Conservation (phyloP, 2,888 invertebrate genomes). For the Stegophylla sp. region DNA sequence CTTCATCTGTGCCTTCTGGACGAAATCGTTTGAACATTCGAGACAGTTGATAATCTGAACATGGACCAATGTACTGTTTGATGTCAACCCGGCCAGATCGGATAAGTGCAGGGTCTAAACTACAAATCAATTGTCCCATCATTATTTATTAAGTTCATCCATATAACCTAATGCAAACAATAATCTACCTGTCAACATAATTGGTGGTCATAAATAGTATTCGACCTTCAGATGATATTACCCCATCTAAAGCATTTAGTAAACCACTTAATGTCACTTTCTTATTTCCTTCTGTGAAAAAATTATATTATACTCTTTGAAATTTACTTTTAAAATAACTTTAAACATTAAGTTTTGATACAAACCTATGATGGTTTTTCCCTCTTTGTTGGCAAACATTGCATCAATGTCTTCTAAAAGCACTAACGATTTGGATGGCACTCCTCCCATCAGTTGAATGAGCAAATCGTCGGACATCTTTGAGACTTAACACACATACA, state of each 20-base stretch:
- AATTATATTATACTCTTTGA: constrained; percentile 30
- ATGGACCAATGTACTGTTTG: constrained; percentile 33
- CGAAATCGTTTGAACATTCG: constrained; percentile 34
- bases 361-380: constrained; percentile 12
- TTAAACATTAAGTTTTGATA: constrained; percentile 12
- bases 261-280: constrained; percentile 46
- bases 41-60: constrained; percentile 22
- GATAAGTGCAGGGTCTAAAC: constrained; percentile 25
- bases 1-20: neutral
- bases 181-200: constrained; percentile 36
- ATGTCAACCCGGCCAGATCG: constrained; percentile 25
- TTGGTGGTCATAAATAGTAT: constrained; percentile 48
- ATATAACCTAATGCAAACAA: neutral
- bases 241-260: constrained; percentile 42
- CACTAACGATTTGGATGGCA: constrained; percentile 22
- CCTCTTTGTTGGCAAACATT: constrained; percentile 22
- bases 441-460: constrained; percentile 17
- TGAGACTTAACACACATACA: constrained; percentile 31
- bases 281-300: constrained; percentile 11
- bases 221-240: constrained; percentile 35
- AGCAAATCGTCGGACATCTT: constrained; percentile 27
- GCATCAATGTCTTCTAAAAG: constrained; percentile 49
- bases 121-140: constrained; percentile 62
- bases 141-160: neutral
- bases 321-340: too few relatives aligned